These are phyloP conservation scores for Malurus melanocephalus DNA, from an alignment of 2,113 vertebrate genomes.

Conservation along the genomic window DNA sequence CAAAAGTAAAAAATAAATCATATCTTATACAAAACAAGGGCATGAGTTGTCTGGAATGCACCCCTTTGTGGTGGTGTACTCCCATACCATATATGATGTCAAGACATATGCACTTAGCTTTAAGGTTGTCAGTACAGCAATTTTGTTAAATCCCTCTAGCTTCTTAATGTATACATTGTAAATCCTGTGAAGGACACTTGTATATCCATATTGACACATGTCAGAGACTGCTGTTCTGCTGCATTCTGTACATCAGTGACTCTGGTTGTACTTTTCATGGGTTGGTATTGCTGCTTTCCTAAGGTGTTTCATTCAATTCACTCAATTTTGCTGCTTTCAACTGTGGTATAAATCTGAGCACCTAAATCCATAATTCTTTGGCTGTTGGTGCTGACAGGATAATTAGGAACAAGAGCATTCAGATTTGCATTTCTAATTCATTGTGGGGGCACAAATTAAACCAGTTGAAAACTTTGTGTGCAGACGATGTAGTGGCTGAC, in stretches of 20 bases:
- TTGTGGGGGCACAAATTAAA: conserved; percentile 5
- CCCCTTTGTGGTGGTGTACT: conserved; percentile 17
- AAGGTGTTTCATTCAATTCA: background rate
- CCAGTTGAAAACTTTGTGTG: background rate
- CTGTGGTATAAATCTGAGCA: background rate
- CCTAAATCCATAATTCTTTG: conserved; percentile 24
- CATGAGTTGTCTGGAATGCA: conserved; percentile 49
- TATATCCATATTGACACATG: conserved; percentile 45
- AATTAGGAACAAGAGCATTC: conserved; percentile 20
- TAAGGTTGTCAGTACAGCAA: conserved; percentile 50
- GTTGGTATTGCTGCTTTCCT: background rate
- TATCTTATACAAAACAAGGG: conserved; percentile 64
- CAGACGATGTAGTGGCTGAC: background rate
- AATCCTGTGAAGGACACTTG: conserved; percentile 39
- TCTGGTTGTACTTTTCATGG: background rate
- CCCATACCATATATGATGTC: conserved; percentile 26
- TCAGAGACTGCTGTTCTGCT: conserved; percentile 42
- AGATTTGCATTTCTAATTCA: conserved; percentile 18
- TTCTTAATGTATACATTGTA: conserved; percentile 60
- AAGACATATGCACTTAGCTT: conserved; percentile 52
- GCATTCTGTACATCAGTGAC: background rate
- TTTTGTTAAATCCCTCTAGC: conserved; percentile 56
- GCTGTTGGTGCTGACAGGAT: conserved; percentile 20
- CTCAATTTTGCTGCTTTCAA: background rate
- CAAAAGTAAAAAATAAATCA: conserved; percentile 74